Evolutionary conservation across 92 coral and sea anemone species (phyloP).

Genomic region (Palythoa heliodiscus): DNA sequence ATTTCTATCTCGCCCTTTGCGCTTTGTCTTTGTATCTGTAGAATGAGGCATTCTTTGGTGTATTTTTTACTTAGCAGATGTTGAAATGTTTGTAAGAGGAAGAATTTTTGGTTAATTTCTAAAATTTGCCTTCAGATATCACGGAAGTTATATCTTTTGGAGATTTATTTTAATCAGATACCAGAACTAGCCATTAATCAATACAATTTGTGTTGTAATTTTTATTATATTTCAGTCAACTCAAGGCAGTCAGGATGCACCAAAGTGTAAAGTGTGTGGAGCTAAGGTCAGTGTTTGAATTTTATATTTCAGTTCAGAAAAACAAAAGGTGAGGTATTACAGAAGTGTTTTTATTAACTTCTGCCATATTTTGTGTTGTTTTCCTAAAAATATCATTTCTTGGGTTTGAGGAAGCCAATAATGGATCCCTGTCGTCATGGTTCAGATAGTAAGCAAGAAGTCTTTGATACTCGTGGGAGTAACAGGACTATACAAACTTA

Average conservation of each 20-base stretch:
- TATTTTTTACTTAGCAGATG: too few relatives aligned
- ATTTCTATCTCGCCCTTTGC: too few relatives aligned
- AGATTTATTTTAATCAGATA: neutral
- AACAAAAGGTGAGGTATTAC: neutral
- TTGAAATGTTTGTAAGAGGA: too few relatives aligned
- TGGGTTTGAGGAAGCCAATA: too few relatives aligned
- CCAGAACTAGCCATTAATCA: neutral
- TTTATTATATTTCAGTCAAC: constrained; percentile 54
- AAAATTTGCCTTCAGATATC: neutral
- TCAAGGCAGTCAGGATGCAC: constrained; percentile 57
- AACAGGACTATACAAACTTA: too few relatives aligned
- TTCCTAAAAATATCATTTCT: too few relatives aligned
- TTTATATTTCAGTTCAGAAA: neutral
- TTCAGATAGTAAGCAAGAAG: too few relatives aligned
- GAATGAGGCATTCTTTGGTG: too few relatives aligned
- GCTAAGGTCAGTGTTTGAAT: constrained; percentile 61
- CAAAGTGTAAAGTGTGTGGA: constrained; percentile 89
- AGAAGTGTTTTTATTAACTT: neutral
- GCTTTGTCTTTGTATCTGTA: too few relatives aligned
- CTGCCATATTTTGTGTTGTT: neutral
- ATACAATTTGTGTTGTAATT: neutral
- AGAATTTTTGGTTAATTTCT: too few relatives aligned
- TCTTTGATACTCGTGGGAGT: too few relatives aligned
- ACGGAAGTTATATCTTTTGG: neutral
- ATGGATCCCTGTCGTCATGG: too few relatives aligned